phyloP scores from a whole-genome alignment of 2,113 vertebrate genomes.

The Pelmatolapia mariae region DNA sequence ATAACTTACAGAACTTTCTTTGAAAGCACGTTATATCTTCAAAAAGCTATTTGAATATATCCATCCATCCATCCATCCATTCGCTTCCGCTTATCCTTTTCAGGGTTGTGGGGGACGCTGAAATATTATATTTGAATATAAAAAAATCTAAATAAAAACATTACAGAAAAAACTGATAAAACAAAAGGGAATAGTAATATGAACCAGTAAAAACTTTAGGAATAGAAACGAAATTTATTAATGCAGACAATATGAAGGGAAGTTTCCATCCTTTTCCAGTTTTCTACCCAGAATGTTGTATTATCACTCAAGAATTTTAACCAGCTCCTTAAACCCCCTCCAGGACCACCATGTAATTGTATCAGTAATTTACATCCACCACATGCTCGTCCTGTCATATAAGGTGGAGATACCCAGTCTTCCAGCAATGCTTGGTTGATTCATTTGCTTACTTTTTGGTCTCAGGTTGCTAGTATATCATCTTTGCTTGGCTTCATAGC shows the following conservation, averaged over 20 bases:
- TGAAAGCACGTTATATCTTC: background rate
- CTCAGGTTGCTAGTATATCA: background rate
- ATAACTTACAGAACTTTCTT: background rate
- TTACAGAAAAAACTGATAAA: background rate
- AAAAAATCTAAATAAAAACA: background rate
- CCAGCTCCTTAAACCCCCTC: background rate
- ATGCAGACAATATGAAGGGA: background rate
- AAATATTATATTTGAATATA: background rate
- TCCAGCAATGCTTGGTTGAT: background rate
- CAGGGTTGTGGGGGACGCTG: background rate
- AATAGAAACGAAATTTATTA: fast-evolving
- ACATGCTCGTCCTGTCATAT: background rate
- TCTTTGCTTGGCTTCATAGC: background rate
- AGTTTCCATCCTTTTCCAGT: background rate
- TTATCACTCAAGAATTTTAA: background rate
- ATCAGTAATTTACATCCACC: background rate
- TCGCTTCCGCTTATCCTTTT: background rate
- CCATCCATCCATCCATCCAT: background rate
- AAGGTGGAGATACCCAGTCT: background rate
- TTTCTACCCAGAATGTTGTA: background rate
- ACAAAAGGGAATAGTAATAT: background rate
- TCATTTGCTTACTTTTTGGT: background rate
- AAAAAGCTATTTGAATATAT: background rate
- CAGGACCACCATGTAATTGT: background rate
- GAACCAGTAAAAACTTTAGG: background rate